These are phyloP conservation scores for Aleiodes sp. DNA, from an alignment of 1,140 invertebrate genomes.

Conservation along the genomic window DNA sequence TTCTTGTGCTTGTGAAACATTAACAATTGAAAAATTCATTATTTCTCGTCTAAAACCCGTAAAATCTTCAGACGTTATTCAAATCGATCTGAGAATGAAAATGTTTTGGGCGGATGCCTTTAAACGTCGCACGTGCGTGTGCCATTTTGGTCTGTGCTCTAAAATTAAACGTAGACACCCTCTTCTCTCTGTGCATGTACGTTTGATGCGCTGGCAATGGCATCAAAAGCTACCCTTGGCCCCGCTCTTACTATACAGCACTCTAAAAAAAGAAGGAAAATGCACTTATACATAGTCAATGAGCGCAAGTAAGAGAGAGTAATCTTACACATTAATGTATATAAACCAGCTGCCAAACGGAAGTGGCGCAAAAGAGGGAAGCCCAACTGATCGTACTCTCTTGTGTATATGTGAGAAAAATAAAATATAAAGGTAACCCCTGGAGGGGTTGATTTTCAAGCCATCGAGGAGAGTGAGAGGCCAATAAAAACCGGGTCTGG, in stretches of 20 bases:
- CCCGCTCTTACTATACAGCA: slow-evolving; percentile 21
- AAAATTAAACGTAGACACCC: slow-evolving; percentile 17
- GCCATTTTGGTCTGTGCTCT: slow-evolving; percentile 7
- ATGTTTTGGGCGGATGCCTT: background rate
- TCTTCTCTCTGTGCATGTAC: background rate
- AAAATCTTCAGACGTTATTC: background rate
- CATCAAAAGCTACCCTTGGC: background rate
- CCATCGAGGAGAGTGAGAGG: slow-evolving; percentile 30
- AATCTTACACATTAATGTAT: background rate
- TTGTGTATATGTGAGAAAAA: slow-evolving; percentile 19
- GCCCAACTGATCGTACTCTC: slow-evolving; percentile 4
- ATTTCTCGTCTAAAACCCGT: too few relatives aligned
- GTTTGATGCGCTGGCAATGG: background rate
- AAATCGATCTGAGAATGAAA: background rate
- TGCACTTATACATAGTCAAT: background rate
- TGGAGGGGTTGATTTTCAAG: slow-evolving; percentile 10
- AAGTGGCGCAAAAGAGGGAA: slow-evolving; percentile 51
- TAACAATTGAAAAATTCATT: too few relatives aligned
- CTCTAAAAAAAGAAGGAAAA: too few relatives aligned
- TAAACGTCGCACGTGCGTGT: background rate
- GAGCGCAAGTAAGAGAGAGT: background rate
- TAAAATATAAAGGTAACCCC: slow-evolving; percentile 14
- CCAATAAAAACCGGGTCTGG: slow-evolving; percentile 39
- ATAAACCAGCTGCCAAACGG: slow-evolving; percentile 57
- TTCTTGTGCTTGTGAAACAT: too few relatives aligned